phyloP scores from a whole-genome alignment of 2,797 vertebrate genomes.

The Platalea minor region DNA sequence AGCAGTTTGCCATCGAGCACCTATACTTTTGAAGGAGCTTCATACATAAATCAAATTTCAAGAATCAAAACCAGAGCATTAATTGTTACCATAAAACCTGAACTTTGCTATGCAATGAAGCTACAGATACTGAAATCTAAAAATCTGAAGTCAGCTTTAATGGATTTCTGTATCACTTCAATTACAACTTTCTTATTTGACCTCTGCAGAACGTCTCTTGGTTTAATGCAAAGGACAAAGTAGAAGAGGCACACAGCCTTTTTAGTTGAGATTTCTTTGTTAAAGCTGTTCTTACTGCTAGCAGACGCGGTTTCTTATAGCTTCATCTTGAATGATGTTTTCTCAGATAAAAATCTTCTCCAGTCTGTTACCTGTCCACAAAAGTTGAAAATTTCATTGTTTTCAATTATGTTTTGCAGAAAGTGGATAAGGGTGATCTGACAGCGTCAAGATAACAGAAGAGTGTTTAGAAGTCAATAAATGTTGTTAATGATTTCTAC shows the following conservation, averaged over 20 bases:
- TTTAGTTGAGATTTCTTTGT: background rate
- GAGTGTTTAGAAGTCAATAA: slow-evolving; percentile 49
- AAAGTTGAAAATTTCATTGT: slow-evolving; percentile 38
- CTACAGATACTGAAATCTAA: background rate
- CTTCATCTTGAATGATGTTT: background rate
- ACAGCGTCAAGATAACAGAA: slow-evolving; percentile 1
- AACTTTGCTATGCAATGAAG: background rate
- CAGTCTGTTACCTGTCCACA: background rate
- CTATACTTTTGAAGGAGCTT: background rate
- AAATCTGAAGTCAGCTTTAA: background rate
- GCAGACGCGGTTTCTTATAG: background rate
- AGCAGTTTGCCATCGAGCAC: background rate
- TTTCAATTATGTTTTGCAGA: slow-evolving; percentile 24
- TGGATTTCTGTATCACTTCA: background rate
- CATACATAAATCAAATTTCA: background rate
- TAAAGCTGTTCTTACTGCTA: background rate
- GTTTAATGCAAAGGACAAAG: background rate
- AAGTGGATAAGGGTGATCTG: slow-evolving; percentile 6
- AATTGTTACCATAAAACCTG: background rate
- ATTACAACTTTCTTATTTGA: background rate
- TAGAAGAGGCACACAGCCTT: background rate
- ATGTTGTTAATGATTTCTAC: slow-evolving; percentile 34
- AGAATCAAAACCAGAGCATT: background rate
- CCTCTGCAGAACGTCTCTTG: background rate
- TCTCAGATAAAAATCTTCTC: slow-evolving; percentile 35